Percentiles rank a stretch among this genome's conserved stretches.
Evolutionary conservation across 2,113 vertebrate genomes (phyloP).

Genomic region (Vulpes ferrilata): DNA sequence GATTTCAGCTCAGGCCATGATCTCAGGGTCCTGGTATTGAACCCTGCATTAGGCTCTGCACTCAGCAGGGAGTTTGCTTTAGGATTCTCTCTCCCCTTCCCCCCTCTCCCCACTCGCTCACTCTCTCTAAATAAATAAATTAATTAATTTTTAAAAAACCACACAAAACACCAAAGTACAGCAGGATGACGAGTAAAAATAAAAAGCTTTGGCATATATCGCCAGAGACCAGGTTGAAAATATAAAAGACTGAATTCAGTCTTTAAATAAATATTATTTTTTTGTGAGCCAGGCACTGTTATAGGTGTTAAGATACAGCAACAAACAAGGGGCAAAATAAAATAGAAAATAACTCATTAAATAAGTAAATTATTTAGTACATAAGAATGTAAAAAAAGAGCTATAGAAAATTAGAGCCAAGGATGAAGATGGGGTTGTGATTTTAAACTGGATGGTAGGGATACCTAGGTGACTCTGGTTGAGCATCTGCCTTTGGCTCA

Average conservation of each 20-base stretch:
- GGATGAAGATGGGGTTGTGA: not conserved
- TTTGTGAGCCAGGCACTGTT: not conserved
- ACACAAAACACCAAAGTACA: not conserved
- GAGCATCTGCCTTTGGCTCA: no score
- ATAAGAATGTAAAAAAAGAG: not conserved
- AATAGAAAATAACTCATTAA: not conserved
- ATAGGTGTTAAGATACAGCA: not conserved
- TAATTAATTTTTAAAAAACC: not conserved
- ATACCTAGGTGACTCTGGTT: no score
- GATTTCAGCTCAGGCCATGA: not conserved
- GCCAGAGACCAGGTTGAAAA: not conserved
- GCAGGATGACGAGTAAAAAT: not conserved
- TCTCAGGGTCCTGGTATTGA: not conserved
- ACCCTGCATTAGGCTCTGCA: not conserved
- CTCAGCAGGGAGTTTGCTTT: not conserved
- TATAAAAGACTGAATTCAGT: not conserved
- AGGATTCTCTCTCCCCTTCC: not conserved
- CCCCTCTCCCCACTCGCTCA: not conserved
- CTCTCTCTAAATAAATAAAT: not conserved
- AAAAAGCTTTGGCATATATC: not conserved
- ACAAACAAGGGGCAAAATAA: not conserved
- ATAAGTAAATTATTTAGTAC: not conserved
- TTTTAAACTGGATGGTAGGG: no score
- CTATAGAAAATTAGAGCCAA: not conserved
- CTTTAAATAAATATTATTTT: not conserved